Evolutionary conservation across 2,888 invertebrate species (phyloP).

Genomic region (Papilio protenor): DNA sequence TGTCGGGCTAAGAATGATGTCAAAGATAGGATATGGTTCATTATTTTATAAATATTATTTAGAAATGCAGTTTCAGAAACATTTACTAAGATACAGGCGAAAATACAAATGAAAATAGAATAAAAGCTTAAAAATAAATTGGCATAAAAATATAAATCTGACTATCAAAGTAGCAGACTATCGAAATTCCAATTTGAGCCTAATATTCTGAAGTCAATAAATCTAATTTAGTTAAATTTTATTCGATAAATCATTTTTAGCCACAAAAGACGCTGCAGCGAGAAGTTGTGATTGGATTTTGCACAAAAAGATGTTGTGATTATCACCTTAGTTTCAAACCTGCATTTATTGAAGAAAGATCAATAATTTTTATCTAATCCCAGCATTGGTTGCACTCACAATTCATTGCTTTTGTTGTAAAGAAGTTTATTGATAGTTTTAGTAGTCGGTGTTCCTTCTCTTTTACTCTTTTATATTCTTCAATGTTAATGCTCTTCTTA

Average conservation of each 20-base stretch:
- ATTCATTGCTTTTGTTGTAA: constrained; percentile 69
- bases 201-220: background rate
- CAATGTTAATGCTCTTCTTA: constrained; percentile 62
- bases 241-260: background rate
- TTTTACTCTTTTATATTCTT: constrained; percentile 71
- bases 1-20: constrained; percentile 40
- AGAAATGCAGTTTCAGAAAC: no score
- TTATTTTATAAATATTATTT: no score
- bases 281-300: constrained; percentile 68
- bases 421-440: constrained; percentile 57
- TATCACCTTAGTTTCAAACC: constrained; percentile 54
- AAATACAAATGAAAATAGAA: no score
- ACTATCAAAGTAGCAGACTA: background rate
- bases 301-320: constrained; percentile 65
- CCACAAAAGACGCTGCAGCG: constrained; percentile 52
- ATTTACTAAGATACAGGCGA: no score
- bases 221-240: background rate
- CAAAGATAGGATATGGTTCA: no score
- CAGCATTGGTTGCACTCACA: constrained; percentile 80
- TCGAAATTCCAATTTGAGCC: background rate
- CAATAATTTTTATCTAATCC: constrained; percentile 54
- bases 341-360: constrained; percentile 57
- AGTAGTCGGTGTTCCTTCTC: constrained; percentile 84
- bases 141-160: no score
- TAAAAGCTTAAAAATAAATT: no score